Evolutionary conservation across 2,888 invertebrate species (phyloP), one percentile per base, ranked within the genome.

Genomic region (Nematopogon swammerdamellus): DNA sequence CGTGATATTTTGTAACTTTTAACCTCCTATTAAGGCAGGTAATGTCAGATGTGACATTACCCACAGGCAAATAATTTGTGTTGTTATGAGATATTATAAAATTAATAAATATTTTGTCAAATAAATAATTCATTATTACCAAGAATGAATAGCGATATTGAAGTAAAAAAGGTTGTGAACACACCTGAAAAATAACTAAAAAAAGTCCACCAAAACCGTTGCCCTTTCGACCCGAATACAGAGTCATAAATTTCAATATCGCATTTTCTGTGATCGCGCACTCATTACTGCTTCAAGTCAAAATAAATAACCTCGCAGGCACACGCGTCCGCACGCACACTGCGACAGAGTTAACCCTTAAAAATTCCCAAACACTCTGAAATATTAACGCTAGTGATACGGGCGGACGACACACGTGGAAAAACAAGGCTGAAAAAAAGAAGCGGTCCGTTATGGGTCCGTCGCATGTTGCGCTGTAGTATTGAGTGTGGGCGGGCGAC

Each of bases 391-490:
- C 45, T 19, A 67, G 60, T 60, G 51, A 65, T 71, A 70, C 76
- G 68, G 73, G 44, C 44, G 44, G 44, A 68, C 68, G 68, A 45
- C 50, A 36, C 68, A 68, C 68, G 71, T 71, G 72, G 74, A 76
- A 77, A 77, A 77, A 77, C 76, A 77, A 69, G 76, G 75, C 72
- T 71, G 68, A 73, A 76, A 56, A 73, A 73, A 36, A 36, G n/a
- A 25, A 25, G 25, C 25, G 68, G 62, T 62, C 71, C 66, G 74
- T 69, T 73, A 72, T 70, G 70, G 74, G 72, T 70, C 70, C 69
- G 73, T 75, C 72, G 73, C 73, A 68, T 67, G 67, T 62, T 53
- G 72, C 76, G 74, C 74, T 74, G 73, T 72, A 70, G 75, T 75
- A 80, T 79, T 77, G 79, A 80, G 79, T 79, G 76, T 75, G 70